Base-by-base conservation (phyloP, 2,797 vertebrate genomes). In the Microcaecilia unicolor region DNA sequence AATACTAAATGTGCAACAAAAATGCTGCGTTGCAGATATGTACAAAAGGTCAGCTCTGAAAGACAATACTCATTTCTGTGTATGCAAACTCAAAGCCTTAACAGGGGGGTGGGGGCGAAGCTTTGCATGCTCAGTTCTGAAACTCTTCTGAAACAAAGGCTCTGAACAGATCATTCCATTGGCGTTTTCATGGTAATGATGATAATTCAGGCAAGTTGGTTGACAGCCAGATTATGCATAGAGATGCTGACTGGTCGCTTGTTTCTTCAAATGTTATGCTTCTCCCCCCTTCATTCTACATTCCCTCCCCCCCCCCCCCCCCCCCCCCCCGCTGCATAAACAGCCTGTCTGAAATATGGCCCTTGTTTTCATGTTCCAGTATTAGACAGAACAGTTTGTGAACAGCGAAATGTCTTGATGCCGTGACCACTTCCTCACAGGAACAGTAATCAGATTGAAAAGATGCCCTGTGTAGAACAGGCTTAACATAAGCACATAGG, bases 51-150 rank as follows among this genome's bases (percentile, higher is more conserved):
- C 29, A 42, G 4, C 11, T 9, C 22, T 25, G 31, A 40, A 24
- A 3, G 8, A 15, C 5, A 9, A 4, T 10, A 10, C 15, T 15
- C 14, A 10, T 26, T 26, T 15, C 15, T 15, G 15, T 15, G 25
- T 22, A 6, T 32, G 6, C 12, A 45, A 48, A 36, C 3, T 10
- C 20, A 23, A n/a, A 28, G 6, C 14, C 5, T 19, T 6, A 20
- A 18, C 0, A 0, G 28, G n/a, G n/a, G n/a, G n/a, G 2, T 6
- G n/a, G n/a, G n/a, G n/a, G 2, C 6, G 3, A 5, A 8, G 6
- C 24, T 22, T 33, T 2, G 4, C 6, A 0, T 2, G 21, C 13
- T 15, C 22, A 43, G 13, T 0, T 20, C 9, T 25, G 25, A 24
- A 19, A 11, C 14, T 22, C 16, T 25, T n/a, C n/a, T n/a, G n/a